Evolutionary conservation across 2,888 invertebrate genomes (phyloP).

Genomic region (Leptinotarsa haldemani): DNA sequence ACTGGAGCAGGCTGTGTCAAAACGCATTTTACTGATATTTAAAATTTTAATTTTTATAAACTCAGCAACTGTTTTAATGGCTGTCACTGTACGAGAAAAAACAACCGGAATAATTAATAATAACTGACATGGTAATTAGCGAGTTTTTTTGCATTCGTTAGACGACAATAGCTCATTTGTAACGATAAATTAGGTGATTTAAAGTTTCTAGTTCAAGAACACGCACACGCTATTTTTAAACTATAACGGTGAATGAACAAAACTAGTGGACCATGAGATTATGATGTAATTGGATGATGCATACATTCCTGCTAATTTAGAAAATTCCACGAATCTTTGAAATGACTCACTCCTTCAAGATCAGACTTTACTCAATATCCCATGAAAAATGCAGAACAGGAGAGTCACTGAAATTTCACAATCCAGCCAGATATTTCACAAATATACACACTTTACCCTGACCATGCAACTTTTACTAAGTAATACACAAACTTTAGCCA

Average conservation of each 20-base stretch:
- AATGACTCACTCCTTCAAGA: not conserved
- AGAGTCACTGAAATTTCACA: too few species aligned
- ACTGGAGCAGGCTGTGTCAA: too few species aligned
- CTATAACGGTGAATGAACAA: slow-evolving; percentile 12
- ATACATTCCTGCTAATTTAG: not conserved
- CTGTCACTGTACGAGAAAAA: not conserved
- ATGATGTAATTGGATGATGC: slow-evolving; percentile 17
- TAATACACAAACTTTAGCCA: too few species aligned
- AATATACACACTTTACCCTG: too few species aligned
- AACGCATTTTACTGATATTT: not conserved
- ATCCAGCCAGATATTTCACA: too few species aligned
- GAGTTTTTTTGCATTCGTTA: not conserved
- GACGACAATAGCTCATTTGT: slow-evolving; percentile 6
- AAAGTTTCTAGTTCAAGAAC: slow-evolving; percentile 11
- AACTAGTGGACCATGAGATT: slow-evolving; percentile 10
- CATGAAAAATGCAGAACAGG: not conserved
- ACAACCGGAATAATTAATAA: slow-evolving; percentile 1
- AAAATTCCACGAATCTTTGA: not conserved
- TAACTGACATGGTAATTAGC: not conserved
- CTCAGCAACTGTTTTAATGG: not conserved
- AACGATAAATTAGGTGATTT: slow-evolving; percentile 6
- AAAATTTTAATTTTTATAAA: not conserved
- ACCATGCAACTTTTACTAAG: too few species aligned
- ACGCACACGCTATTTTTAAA: slow-evolving; percentile 15
- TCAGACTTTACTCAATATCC: not conserved